phyloP scores from a whole-genome alignment of 1,140 invertebrate species.

The Drosophila burlai region DNA sequence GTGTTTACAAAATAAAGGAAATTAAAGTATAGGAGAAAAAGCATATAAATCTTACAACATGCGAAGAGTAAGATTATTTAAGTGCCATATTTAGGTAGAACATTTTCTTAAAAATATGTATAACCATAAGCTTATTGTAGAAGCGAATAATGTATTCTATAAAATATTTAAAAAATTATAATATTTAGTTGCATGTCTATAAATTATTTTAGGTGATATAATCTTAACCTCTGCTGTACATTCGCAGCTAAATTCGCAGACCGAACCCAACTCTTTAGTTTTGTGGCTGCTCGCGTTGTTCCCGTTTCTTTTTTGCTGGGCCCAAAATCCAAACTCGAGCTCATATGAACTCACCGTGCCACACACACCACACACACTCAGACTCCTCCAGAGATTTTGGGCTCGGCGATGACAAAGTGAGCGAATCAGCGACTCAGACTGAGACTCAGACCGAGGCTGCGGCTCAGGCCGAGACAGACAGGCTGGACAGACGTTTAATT shows the following conservation, averaged over 20 bases:
- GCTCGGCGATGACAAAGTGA: constrained; percentile 79
- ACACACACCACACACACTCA: constrained; percentile 22
- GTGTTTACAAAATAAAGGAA: no score
- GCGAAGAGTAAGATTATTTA: no score
- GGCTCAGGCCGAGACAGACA: constrained; percentile 37
- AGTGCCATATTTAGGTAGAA: no score
- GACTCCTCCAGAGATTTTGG: constrained; percentile 51
- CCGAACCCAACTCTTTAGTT: constrained; percentile 21
- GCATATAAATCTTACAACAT: no score
- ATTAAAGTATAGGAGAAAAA: no score
- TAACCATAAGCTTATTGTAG: no score
- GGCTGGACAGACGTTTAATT: constrained; percentile 69
- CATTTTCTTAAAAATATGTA: no score
- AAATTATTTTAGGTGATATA: neutral
- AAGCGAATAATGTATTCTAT: no score
- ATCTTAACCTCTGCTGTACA: neutral
- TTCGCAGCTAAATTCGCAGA: constrained; percentile 8
- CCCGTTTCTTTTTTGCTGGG: constrained; percentile 65
- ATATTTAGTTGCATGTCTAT: no score
- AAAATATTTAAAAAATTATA: no score
- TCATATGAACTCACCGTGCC: constrained; percentile 32
- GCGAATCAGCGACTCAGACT: constrained; percentile 51
- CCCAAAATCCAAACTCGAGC: constrained; percentile 4
- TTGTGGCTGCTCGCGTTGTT: constrained; percentile 74
- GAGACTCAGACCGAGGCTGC: constrained; percentile 26